Evolutionary conservation across 2,797 vertebrate species (phyloP).

Genomic region (Molossus alvarezi): DNA sequence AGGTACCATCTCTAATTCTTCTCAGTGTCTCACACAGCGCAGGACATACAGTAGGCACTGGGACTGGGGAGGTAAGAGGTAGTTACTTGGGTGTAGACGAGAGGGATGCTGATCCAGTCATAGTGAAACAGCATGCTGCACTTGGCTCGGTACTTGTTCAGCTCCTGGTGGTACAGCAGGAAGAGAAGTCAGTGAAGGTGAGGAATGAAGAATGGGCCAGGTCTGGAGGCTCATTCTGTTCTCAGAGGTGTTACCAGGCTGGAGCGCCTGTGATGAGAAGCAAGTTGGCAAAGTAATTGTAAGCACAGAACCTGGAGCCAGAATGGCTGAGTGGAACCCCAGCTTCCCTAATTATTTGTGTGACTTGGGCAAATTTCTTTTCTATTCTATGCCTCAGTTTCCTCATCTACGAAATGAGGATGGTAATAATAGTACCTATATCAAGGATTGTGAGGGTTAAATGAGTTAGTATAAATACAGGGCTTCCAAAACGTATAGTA

Average conservation of each 20-base stretch:
- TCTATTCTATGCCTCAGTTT: constrained; percentile 47
- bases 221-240: not conserved
- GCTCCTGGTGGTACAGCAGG: constrained; percentile 91
- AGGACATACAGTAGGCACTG: not conserved
- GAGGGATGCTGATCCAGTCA: constrained; percentile 96
- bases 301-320: constrained; percentile 89
- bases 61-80: not conserved
- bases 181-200: not conserved
- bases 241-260: not conserved
- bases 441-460: not conserved
- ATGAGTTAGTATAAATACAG: not conserved
- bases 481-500: not conserved
- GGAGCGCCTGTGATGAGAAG: constrained; percentile 81
- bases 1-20: not conserved
- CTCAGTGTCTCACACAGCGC: not conserved
- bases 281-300: not conserved
- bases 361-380: constrained; percentile 47
- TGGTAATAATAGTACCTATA: not conserved
- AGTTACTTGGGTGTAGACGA: constrained; percentile 93
- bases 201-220: not conserved
- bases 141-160: constrained; percentile 95
- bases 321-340: not conserved
- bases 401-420: not conserved
- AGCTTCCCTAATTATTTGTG: not conserved
- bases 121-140: constrained; percentile 96